phyloP scores from a whole-genome alignment of 2,888 invertebrate genomes.

The Galeopsomyia nigrocyanea region DNA sequence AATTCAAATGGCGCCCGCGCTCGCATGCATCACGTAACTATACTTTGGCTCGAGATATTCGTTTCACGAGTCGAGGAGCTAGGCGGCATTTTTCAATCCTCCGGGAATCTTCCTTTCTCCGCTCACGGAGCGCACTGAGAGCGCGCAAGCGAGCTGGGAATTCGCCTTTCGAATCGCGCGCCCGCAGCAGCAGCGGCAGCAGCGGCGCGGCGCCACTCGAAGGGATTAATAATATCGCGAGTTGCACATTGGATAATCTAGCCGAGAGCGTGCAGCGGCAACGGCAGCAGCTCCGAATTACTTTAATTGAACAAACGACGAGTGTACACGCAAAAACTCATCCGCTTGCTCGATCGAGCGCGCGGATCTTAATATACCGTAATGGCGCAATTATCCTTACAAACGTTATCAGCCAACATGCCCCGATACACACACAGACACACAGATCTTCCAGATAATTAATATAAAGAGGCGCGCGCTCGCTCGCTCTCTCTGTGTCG shows the following conservation, averaged over 20 bases:
- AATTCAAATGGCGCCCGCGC: background rate
- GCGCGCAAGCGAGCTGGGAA: slow-evolving; percentile 46
- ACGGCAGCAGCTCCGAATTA: too few relatives aligned
- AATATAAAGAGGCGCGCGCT: slow-evolving; percentile 16
- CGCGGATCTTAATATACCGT: too few relatives aligned
- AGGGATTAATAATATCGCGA: slow-evolving; percentile 44
- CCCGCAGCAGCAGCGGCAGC: background rate
- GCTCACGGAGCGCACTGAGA: background rate
- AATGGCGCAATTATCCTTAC: background rate
- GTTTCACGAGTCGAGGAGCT: background rate
- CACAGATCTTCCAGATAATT: slow-evolving; percentile 30
- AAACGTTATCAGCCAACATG: slow-evolving; percentile 14
- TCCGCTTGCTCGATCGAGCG: too few relatives aligned
- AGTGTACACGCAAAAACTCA: too few relatives aligned
- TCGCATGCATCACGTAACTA: slow-evolving; percentile 5
- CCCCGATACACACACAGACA: background rate
- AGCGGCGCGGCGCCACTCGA: slow-evolving; percentile 11
- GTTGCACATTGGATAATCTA: slow-evolving; percentile 24
- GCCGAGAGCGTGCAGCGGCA: background rate
- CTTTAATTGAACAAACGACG: too few relatives aligned
- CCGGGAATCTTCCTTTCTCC: slow-evolving; percentile 59
- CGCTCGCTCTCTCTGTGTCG: too few relatives aligned
- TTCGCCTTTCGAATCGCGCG: slow-evolving; percentile 52
- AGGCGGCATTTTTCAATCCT: slow-evolving; percentile 51
- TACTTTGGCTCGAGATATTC: background rate